Evolutionary conservation across 2,888 invertebrate species (phyloP).

Genomic region (Thereva unica): DNA sequence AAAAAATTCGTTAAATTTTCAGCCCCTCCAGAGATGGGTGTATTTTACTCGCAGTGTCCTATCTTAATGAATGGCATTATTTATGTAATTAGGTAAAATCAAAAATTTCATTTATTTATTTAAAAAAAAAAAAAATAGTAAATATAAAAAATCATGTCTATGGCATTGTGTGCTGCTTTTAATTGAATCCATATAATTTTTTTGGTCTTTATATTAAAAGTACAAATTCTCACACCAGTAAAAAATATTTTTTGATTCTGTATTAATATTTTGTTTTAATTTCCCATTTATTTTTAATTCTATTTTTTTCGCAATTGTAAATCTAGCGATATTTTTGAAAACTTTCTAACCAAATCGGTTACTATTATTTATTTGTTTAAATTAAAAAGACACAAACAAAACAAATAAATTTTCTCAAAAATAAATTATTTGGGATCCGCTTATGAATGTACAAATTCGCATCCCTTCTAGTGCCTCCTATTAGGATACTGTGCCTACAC

Average conservation of each 20-base stretch:
- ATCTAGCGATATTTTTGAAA: no score
- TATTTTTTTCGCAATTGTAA: no score
- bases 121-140: slow-evolving; percentile 1
- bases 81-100: slow-evolving; percentile 58
- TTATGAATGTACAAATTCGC: slow-evolving; percentile 45
- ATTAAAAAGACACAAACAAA: slow-evolving; percentile 3
- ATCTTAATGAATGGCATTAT: slow-evolving; percentile 59
- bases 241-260: slow-evolving; percentile 20
- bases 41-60: slow-evolving; percentile 58
- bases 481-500: slow-evolving; percentile 59
- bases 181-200: slow-evolving; percentile 20
- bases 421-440: slow-evolving; percentile 34
- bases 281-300: no score
- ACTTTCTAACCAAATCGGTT: slow-evolving; percentile 12
- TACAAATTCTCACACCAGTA: neutral
- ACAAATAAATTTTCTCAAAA: slow-evolving; percentile 18
- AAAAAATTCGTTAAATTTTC: slow-evolving; percentile 47
- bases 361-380: slow-evolving; percentile 21
- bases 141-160: slow-evolving; percentile 8
- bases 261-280: no score
- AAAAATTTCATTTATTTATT: slow-evolving; percentile 28
- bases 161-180: slow-evolving; percentile 42
- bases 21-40: slow-evolving; percentile 58
- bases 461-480: slow-evolving; percentile 59
- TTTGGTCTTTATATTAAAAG: slow-evolving; percentile 11